Evolutionary conservation across 2,888 invertebrate genomes (phyloP).

Genomic region (Orchesella flavescens): DNA sequence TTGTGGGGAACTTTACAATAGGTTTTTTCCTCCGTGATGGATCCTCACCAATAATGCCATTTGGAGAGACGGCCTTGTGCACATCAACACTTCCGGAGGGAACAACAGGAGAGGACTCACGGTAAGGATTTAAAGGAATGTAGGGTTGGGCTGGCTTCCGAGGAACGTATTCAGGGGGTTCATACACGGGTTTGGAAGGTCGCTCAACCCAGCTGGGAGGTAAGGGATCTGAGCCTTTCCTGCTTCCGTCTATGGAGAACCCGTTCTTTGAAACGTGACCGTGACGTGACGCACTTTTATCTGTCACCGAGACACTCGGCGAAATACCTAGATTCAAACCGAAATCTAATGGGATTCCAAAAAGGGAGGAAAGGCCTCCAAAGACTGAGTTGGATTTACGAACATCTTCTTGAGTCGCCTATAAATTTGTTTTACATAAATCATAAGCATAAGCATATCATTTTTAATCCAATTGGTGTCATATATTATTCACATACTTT

Average conservation of each 20-base stretch:
- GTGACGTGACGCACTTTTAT: slow-evolving; percentile 46
- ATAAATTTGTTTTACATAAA: not conserved
- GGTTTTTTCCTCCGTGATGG: slow-evolving; percentile 46
- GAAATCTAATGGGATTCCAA: slow-evolving; percentile 86
- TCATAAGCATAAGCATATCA: not conserved
- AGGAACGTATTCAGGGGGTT: slow-evolving; percentile 71
- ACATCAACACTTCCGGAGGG: slow-evolving; percentile 69
- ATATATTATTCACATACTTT: slow-evolving; percentile 38
- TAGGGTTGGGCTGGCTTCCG: slow-evolving; percentile 71
- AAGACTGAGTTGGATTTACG: slow-evolving; percentile 65
- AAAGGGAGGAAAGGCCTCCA: slow-evolving; percentile 79
- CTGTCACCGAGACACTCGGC: slow-evolving; percentile 67
- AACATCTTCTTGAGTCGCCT: slow-evolving; percentile 65
- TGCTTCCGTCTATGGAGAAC: slow-evolving; percentile 61
- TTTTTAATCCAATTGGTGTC: not conserved
- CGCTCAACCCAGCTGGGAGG: slow-evolving; percentile 70
- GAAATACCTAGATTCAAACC: slow-evolving; percentile 74
- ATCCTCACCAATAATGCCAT: slow-evolving; percentile 54
- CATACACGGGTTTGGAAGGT: slow-evolving; percentile 68
- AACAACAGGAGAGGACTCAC: slow-evolving; percentile 57
- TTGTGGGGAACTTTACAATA: slow-evolving; percentile 57
- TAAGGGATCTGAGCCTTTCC: slow-evolving; percentile 68
- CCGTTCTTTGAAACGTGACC: slow-evolving; percentile 47
- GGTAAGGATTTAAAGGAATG: slow-evolving; percentile 70
- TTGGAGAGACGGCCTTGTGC: slow-evolving; percentile 67